A percentile compares a stretch with the other conserved stretches of the same genome.
Conservation (phyloP, 2,888 invertebrate species). For the Lamproptera curius region DNA sequence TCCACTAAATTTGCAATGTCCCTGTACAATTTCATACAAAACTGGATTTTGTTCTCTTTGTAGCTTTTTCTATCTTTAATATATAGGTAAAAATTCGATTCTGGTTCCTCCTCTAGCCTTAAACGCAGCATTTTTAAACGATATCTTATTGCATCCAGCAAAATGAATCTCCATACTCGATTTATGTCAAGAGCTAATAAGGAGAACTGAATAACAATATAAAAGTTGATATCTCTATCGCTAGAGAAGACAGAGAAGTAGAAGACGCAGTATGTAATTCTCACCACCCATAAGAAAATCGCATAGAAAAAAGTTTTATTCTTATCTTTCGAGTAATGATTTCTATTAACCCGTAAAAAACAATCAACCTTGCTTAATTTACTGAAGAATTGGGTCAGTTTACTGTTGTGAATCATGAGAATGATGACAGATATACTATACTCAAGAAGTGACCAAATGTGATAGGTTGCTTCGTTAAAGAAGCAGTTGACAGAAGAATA, state of each 20-base stretch:
- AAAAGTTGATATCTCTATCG: constrained; percentile 34
- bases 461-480: constrained; percentile 33
- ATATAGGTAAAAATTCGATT: constrained; percentile 49
- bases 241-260: constrained; percentile 43
- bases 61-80: constrained; percentile 46
- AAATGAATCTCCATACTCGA: constrained; percentile 40
- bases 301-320: constrained; percentile 36
- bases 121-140: constrained; percentile 48
- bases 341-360: constrained; percentile 44
- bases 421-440: constrained; percentile 42
- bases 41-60: constrained; percentile 49
- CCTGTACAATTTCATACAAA: constrained; percentile 49
- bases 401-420: constrained; percentile 42
- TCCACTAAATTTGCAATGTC: constrained; percentile 54
- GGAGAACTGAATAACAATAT: constrained; percentile 43
- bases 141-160: constrained; percentile 52
- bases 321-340: constrained; percentile 35
- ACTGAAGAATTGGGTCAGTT: constrained; percentile 37
- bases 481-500: constrained; percentile 45
- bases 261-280: constrained; percentile 40
- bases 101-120: constrained; percentile 49
- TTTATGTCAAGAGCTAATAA: constrained; percentile 50
- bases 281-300: constrained; percentile 39
- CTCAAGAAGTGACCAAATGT: constrained; percentile 52
- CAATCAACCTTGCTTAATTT: constrained; percentile 43